Percentiles rank a stretch among this genome's conserved stretches.
These are phyloP conservation scores for Callospermophilus lateralis DNA, from an alignment of 2,113 vertebrate genomes.

Conservation along the genomic window DNA sequence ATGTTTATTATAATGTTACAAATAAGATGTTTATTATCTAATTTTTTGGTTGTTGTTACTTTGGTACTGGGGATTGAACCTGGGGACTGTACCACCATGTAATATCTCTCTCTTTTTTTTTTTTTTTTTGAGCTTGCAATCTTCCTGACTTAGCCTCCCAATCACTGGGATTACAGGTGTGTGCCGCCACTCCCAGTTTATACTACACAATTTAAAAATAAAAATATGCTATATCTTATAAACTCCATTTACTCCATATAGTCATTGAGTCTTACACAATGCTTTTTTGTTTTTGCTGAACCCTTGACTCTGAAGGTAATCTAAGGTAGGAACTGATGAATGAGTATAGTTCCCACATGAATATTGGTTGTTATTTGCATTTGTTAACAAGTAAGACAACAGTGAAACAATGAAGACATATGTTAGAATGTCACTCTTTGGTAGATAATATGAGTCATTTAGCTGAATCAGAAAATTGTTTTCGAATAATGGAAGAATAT, in stretches of 20 bases:
- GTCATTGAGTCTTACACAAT: background rate
- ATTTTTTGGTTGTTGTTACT: background rate
- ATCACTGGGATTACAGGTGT: no score
- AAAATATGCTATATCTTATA: background rate
- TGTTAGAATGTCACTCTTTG: background rate
- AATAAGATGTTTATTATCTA: background rate
- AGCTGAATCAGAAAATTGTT: background rate
- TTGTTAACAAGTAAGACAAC: background rate
- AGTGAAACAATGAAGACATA: background rate
- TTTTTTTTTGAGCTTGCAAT: no score
- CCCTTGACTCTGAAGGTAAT: background rate
- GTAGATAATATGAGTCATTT: background rate
- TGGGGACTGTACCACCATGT: no score
- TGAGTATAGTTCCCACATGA: background rate
- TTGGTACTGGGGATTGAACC: no score
- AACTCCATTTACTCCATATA: background rate
- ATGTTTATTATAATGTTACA: background rate
- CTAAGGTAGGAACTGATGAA: background rate
- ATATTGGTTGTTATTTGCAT: background rate
- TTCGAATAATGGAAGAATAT: background rate
- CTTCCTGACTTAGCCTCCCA: no score
- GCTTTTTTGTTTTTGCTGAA: background rate
- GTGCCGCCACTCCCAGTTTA: background rate
- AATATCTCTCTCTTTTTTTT: no score
- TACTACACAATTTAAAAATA: background rate